Evolutionary conservation across 2,888 invertebrate genomes (phyloP).

Genomic region (Cybosia mesomella): DNA sequence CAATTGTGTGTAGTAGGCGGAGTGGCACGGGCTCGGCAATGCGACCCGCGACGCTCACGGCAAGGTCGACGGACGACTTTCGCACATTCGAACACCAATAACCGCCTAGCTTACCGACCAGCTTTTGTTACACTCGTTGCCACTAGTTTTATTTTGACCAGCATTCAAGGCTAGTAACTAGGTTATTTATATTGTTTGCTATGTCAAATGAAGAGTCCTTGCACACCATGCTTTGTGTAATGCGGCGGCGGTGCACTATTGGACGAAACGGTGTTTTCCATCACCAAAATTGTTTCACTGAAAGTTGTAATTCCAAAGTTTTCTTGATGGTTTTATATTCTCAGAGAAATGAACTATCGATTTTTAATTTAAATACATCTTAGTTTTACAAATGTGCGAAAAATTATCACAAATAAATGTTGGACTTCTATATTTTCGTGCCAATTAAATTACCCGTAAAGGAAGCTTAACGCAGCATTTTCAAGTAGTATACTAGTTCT

Average conservation of each 20-base stretch:
- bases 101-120: slow-evolving; percentile 44
- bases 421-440: too few relatives aligned
- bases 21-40: slow-evolving; percentile 74
- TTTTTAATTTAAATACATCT: too few relatives aligned
- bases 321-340: too few relatives aligned
- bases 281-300: too few relatives aligned
- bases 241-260: background rate
- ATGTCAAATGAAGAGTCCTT: slow-evolving; percentile 5
- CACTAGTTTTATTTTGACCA: slow-evolving; percentile 47
- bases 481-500: too few relatives aligned
- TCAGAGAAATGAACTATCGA: too few relatives aligned
- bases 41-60: slow-evolving; percentile 63
- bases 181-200: slow-evolving; percentile 22
- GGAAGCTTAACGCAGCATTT: too few relatives aligned
- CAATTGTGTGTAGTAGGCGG: slow-evolving; percentile 75
- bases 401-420: too few relatives aligned
- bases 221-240: background rate
- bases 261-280: too few relatives aligned
- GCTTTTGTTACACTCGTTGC: slow-evolving; percentile 61
- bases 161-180: slow-evolving; percentile 17
- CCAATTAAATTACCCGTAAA: too few relatives aligned
- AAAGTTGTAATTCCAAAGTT: too few relatives aligned
- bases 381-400: too few relatives aligned
- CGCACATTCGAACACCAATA: slow-evolving; percentile 74
- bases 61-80: slow-evolving; percentile 87